Base-by-base conservation (phyloP, 2,113 vertebrate species). In the Aviceda subcristata region DNA sequence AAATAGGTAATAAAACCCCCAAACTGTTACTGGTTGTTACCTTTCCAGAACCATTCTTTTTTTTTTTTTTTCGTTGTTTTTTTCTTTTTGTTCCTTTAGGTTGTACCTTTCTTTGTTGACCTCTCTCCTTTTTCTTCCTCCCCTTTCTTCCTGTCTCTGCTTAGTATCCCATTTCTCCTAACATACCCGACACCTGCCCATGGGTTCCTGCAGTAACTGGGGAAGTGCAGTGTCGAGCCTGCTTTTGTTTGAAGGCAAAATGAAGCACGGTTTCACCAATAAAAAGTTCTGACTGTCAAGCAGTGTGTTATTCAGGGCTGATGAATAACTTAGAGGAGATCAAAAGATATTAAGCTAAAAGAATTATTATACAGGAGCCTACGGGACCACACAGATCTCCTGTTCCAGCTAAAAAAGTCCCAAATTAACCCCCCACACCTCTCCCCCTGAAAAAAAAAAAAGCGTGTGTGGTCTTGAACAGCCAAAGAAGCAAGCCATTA, bases 281-380 rank as follows among this genome's bases (percentile, higher is more conserved):
- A 95, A 96, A 94, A 97, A 51, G 86, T 86, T 90, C 95, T 98
- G 96, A 97, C 98, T 98, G 96, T 98, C 98, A 98, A 98, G 96
- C 91, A 85, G 77, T 67, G 94, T 96, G 97, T 98, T 98, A 95
- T 96, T 97, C 97, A 96, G 96, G 96, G 96, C 97, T 98, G 97
- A 97, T 98, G 98, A 98, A 98, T 98, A 98, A 98, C 97, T 98
- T 97, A 91, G 92, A 97, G 93, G 96, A 98, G 98, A 98, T 98
- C 98, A 98, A 98, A 98, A 98, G 98, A 98, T 98, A 98, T 98
- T 98, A 98, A 98, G 97, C 97, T 97, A 85, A 17, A 97, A 97
- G 98, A 98, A 98, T 98, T 98, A 98, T 98, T 97, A 97, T 95
- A 98, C 98, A 96, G 95, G 96, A 98, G 98, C 96, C 97, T 95